Evolutionary conservation across 2,113 vertebrate genomes (phyloP), one percentile per base, ranked within the genome.

Genomic region (Danio rerio): DNA sequence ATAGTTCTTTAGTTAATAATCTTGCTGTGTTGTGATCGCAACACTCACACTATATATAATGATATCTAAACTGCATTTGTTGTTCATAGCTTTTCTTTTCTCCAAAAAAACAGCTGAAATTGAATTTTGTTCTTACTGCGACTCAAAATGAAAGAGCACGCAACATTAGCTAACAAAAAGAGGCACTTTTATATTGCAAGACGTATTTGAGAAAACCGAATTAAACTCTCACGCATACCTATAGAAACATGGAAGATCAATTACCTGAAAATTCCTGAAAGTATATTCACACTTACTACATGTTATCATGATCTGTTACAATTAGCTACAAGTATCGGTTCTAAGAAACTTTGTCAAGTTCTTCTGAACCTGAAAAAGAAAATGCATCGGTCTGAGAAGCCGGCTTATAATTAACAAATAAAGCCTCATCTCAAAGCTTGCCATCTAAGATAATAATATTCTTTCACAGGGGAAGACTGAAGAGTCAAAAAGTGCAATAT

Each of bases 161-260:
- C 18, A 16, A 49, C 9, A 4, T 45, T 74, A 85, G 66, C 70
- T 82, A 86, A 81, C 69, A 78, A 79, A 91, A 93, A 90, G 87
- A 93, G 93, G 93, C 93, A 93, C 93, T 93, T 94, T 82, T 81
- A 31, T 85, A 81, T 69, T 82, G 76, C 66, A 77, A 91, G 86
- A 91, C 87, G 52, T 72, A 52, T 52, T 69, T 5, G 49, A 82
- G 20, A 75, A n/a, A n/a, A 63, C 56, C 65, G 47, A 73, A 82
- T 82, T 55, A 70, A 69, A 47, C n/a, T 42, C n/a, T 85, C 78
- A 79, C 77, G 52, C 62, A 15, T 18, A 76, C 20, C 78, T 81
- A 82, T 70, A 86, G 42, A 62, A 66, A 86, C 59, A 86, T 13
- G 76, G 82, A 69, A 84, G 73, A 55, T 72, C 79, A 81, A 52